These are phyloP conservation scores for Patiria pectinifera DNA, from an alignment of 53 echinoderm and acorn worm species.

Conservation along the genomic window DNA sequence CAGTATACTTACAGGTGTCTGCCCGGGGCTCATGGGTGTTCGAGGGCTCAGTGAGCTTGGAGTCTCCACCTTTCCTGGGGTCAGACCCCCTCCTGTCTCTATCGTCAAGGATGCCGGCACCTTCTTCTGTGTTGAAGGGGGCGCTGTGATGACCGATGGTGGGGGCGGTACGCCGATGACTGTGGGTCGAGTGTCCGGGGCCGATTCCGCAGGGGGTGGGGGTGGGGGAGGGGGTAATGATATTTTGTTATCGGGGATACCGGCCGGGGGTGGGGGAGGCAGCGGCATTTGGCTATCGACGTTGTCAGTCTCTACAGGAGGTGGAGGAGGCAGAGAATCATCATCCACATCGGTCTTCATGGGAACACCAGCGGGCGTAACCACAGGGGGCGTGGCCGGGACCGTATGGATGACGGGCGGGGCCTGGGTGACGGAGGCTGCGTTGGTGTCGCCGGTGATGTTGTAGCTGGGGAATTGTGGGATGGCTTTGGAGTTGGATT, in stretches of 20 bases:
- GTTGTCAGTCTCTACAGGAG: constrained; percentile 29
- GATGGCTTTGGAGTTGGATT: constrained; percentile 17
- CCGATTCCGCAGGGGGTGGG: constrained; percentile 31
- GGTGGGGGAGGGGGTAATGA: constrained; percentile 9
- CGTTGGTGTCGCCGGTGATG: constrained; percentile 44
- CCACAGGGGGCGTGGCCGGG: constrained; percentile 44
- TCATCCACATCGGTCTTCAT: neutral
- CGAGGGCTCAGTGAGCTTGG: constrained; percentile 58
- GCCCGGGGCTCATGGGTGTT: constrained; percentile 9
- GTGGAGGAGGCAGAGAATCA: constrained; percentile 78
- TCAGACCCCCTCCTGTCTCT: neutral
- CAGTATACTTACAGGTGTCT: constrained; percentile 40
- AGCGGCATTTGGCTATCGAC: constrained; percentile 34
- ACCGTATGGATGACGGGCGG: constrained; percentile 47
- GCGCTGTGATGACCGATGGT: constrained; percentile 67
- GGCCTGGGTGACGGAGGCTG: constrained; percentile 20
- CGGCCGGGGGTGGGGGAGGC: constrained; percentile 66
- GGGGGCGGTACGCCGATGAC: constrained; percentile 48
- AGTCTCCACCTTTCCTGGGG: constrained; percentile 40
- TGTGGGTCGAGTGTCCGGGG: neutral
- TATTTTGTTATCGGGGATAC: constrained; percentile 9
- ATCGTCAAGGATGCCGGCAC: constrained; percentile 46
- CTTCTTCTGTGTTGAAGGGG: constrained; percentile 47
- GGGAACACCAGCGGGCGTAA: constrained; percentile 18
- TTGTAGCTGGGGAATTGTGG: constrained; percentile 62